Percentiles rank a stretch among this genome's conserved stretches.
Conservation (phyloP, 1,140 invertebrate species). For the Hylaeus volcanicus region DNA sequence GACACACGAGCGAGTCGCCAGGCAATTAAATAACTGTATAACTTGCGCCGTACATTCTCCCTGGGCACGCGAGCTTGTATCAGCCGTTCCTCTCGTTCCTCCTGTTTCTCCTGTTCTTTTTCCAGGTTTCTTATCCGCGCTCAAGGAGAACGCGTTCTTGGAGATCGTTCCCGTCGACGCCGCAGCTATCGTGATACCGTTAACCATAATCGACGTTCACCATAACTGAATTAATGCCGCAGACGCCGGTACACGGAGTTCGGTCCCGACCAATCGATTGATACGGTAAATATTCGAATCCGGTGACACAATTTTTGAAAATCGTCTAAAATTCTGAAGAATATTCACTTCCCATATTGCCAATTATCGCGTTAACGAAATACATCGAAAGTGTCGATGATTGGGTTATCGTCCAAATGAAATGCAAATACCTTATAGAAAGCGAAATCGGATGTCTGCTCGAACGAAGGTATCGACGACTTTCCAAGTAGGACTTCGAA, state of each 20-base stretch:
- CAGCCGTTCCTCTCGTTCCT: conserved; percentile 1
- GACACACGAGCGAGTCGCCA: conserved; percentile 63
- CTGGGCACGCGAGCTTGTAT: conserved; percentile 22
- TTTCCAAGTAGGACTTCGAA: no score
- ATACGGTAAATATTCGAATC: no score
- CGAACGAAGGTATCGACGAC: neutral
- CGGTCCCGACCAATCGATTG: neutral
- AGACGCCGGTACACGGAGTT: neutral
- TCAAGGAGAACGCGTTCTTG: conserved; percentile 35
- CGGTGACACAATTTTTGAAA: neutral
- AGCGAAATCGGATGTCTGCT: neutral
- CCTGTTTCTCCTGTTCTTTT: conserved; percentile 11
- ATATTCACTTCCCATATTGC: no score
- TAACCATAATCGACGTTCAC: conserved; percentile 28
- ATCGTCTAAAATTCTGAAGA: neutral
- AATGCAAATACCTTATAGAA: neutral
- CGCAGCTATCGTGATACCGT: conserved; percentile 46
- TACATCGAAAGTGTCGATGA: no score
- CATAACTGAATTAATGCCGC: conserved; percentile 4
- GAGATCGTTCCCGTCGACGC: conserved; percentile 29
- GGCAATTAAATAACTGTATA: conserved; percentile 77
- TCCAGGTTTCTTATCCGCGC: conserved; percentile 29
- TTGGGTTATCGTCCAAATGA: no score
- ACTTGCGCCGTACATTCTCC: conserved; percentile 36
- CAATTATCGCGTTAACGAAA: no score